Evolutionary conservation across 64 coral and sea anemone genomes (phyloP), one percentile per base, ranked within the genome.

Genomic region (Astreopora myriophthalma): DNA sequence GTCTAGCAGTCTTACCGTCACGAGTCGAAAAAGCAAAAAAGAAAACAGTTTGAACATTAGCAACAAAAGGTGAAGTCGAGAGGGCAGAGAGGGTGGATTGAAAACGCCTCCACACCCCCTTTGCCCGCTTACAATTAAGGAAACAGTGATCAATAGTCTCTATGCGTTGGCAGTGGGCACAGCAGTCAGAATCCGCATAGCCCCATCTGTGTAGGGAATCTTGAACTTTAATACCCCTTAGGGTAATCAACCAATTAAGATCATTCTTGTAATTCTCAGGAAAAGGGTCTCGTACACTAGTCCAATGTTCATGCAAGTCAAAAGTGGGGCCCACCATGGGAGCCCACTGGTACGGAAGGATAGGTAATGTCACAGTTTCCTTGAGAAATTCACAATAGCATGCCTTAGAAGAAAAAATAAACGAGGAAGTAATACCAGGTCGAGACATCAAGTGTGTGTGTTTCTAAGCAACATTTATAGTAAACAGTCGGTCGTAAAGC

Each of bases 191-290:
- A 25, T 30, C 26, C 2, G 31, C 19, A 48, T 79, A 79, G 11
- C 44, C 46, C 75, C 75, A 79, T 9, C 40, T 32, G 8, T 20
- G 24, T 0, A 79, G 44, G 38, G 75, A 79, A 25, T 51, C 26
- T 0, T 44, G 0, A 31, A 79, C 46, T 6, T 79, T 79, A 0
- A 79, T 32, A 3, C 24, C 75, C 1, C 27, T 16, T 0, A 55
- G 48, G 13, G 75, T 55, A 29, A 86, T 86, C 0, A 86, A 29
- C 83, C 83, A 86, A 1, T 35, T 9, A 6, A 86, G 0, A 29
- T 86, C 83, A 36, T 64, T 84, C 31, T 84, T 84, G 8, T 6
- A 36, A 34, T 64, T 84, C 3, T 65, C 55, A 5, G 63, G 69
- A 6, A 86, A 0, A 1, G 13, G 6, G n/a, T 86, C 84, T 26